These are phyloP conservation scores for Laticauda laticaudata DNA, from an alignment of 2,113 vertebrate genomes.

Conservation along the genomic window DNA sequence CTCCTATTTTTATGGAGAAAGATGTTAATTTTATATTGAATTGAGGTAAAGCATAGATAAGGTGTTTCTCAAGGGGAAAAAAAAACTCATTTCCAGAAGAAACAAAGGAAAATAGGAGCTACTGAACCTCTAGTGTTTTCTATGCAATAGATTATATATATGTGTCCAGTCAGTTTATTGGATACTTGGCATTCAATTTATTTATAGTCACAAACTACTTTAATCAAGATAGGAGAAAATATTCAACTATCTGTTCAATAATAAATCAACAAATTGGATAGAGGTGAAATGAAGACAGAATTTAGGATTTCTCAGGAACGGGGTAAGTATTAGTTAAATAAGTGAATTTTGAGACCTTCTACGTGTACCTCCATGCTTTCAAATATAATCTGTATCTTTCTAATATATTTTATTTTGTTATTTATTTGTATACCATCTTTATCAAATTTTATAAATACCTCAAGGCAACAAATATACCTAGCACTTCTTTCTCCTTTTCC, in stretches of 20 bases:
- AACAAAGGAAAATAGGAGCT: no score
- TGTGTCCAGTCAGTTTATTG: not conserved
- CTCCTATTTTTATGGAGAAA: not conserved
- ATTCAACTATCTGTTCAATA: conserved; percentile 10
- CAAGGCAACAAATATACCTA: not conserved
- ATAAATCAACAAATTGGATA: conserved; percentile 5
- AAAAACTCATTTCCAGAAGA: no score
- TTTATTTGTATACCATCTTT: not conserved
- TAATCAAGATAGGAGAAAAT: not conserved
- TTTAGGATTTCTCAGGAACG: not conserved
- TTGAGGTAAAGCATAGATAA: not conserved
- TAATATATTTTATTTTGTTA: not conserved
- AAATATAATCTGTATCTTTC: not conserved
- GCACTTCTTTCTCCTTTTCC: not conserved
- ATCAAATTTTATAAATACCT: not conserved
- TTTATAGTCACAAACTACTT: conserved; percentile 21
- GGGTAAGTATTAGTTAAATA: not conserved
- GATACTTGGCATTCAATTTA: conserved; percentile 3
- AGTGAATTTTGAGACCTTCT: not conserved
- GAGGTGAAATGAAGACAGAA: not conserved
- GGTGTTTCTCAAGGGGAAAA: conserved; percentile 20
- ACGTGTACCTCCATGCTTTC: not conserved
- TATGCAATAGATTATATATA: not conserved
- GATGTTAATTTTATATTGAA: not conserved
- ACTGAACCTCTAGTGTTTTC: no score